Evolutionary conservation across 2,888 invertebrate species (phyloP), one percentile per base, ranked within the genome.

Genomic region (Heliconius charithonia): DNA sequence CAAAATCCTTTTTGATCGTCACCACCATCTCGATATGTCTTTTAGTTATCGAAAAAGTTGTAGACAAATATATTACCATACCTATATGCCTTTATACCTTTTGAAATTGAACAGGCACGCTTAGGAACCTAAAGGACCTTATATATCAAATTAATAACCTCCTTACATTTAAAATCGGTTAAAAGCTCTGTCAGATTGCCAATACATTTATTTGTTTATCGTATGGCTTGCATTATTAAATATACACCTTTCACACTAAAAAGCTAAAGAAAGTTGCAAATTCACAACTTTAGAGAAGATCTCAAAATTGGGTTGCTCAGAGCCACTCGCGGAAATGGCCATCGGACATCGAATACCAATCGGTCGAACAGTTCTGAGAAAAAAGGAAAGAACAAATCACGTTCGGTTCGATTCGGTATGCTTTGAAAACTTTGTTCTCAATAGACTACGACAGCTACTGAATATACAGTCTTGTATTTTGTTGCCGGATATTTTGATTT

Each of bases 281-380:
- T 72, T 77, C 37, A 19, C 22, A 77, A 72, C 27, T 72, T 72
- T 72, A 45, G 27, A 37, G 59, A 56, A 66, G 32, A 62, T 63
- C 41, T 63, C 19, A 59, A 72, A 51, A 77, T 72, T 72, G 72
- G 66, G 72, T 77, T 66, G 51, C 65, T 45, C 65, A 7, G 72
- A 66, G 72, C 72, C 45, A 56, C 65, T 77, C 77, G 37, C 66
- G 66, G 66, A 56, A 72, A 77, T 77, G 51, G 77, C 77, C 51
- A 45, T 75, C 77, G 74, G 74, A 72, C 77, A 62, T 37, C 69
- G 79, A 77, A 79, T 79, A 77, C 77, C 79, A 77, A 79, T 77
- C 67, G 74, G 69, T 70, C 7, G 32, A 32, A 32, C 32, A 63
- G 71, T 63, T 70, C 51, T 77, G 37, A 71, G 27, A 70, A 76